phyloP scores from a whole-genome alignment of 2,113 vertebrate genomes.

The Axis porcinus region DNA sequence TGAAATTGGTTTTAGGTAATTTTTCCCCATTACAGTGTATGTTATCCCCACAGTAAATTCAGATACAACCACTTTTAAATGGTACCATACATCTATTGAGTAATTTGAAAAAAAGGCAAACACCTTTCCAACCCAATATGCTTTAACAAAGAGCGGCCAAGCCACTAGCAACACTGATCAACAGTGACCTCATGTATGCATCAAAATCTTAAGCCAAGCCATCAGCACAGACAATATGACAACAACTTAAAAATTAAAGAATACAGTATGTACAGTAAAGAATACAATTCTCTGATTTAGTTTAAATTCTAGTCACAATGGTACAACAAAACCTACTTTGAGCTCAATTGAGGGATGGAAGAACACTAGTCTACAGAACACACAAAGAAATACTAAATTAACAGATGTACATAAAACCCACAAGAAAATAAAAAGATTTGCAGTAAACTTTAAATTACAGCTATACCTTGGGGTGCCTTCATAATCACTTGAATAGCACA shows the following conservation, averaged over 20 bases:
- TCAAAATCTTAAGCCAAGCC: constrained; percentile 86
- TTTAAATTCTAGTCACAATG: constrained; percentile 82
- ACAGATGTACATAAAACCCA: constrained; percentile 77
- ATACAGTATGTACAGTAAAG: constrained; percentile 85
- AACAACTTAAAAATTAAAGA: constrained; percentile 82
- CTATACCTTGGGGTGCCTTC: constrained; percentile 73
- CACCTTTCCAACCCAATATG: constrained; percentile 84
- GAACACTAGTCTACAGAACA: constrained; percentile 81
- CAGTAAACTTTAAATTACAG: constrained; percentile 74
- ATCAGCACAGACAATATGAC: constrained; percentile 88
- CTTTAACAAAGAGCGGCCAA: constrained; percentile 87
- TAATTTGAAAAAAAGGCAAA: constrained; percentile 86
- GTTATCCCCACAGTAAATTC: constrained; percentile 89
- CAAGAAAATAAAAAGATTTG: constrained; percentile 76
- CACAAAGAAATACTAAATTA: constrained; percentile 79
- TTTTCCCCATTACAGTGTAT: constrained; percentile 83
- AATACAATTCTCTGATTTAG: constrained; percentile 77
- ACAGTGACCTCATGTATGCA: constrained; percentile 87
- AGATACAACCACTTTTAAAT: constrained; percentile 93
- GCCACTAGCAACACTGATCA: constrained; percentile 88
- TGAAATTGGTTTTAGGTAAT: constrained; percentile 84
- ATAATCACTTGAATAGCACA: constrained; percentile 56
- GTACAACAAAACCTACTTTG: constrained; percentile 85
- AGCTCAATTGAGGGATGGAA: constrained; percentile 78
- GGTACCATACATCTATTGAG: constrained; percentile 90